Evolutionary conservation across 2,113 vertebrate species (phyloP), one percentile per base, ranked within the genome.

Genomic region (Hydrochoerus hydrochaeris): DNA sequence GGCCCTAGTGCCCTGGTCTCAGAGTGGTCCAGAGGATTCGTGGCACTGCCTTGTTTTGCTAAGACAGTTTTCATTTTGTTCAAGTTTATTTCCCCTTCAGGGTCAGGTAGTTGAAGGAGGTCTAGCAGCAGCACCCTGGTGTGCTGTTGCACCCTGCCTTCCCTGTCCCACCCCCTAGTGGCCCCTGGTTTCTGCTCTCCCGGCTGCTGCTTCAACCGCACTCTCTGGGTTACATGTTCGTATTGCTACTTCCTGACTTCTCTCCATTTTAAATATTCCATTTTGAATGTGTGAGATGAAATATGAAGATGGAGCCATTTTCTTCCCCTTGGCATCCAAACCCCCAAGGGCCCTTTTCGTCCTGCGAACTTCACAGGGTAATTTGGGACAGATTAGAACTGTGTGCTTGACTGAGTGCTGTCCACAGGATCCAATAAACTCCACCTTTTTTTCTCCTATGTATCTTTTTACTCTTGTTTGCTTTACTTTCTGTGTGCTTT

Each of bases 191-290:
- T 86, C n/a, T 54, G 8, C 30, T 19, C n/a, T 32, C 49, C 7
- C 7, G 69, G 35, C 63, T 12, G 41, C 38, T 3, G 73, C 77
- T 91, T n/a, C 7, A 26, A 49, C 16, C 6, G 71, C n/a, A 12
- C 52, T 75, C 35, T 60, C 16, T 85, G n/a, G 52, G 16, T 24
- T 16, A 28, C 4, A 26, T 1, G 24, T 38, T 46, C 38, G 41
- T 1, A 1, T 12, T 49, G n/a, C 44, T 77, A 10, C 67, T 58
- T 86, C 41, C 54, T 87, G 60, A 17, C 80, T 85, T 90, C 58
- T 91, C 73, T 63, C 57, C 19, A 26, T 38, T 82, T 95, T 52
- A 85, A 85, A 58, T 73, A 88, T 60, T 94, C n/a, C 85, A 17
- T 67, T 90, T 85, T 62, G 44, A 85, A 52, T 38, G 17, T 38